These are phyloP conservation scores for Anagrus nilaparvatae DNA, from an alignment of 1,140 invertebrate genomes.

Conservation along the genomic window DNA sequence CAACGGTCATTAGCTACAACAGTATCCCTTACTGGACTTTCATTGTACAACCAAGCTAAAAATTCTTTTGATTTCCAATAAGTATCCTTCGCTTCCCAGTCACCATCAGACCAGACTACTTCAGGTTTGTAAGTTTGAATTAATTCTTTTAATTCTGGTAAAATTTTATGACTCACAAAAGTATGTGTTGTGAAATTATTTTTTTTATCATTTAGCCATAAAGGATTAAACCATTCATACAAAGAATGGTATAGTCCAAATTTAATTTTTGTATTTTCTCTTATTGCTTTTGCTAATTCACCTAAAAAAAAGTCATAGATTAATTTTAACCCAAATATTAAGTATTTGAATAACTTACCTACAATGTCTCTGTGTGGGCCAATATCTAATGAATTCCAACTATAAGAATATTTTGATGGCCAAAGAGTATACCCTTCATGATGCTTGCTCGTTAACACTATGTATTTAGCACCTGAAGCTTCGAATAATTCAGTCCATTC, in stretches of 20 bases:
- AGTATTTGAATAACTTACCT: constrained; percentile 35
- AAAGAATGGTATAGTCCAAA: constrained; percentile 84
- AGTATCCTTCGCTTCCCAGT: constrained; percentile 64
- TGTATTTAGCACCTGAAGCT: constrained; percentile 70
- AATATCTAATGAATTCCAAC: constrained; percentile 81
- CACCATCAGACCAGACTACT: constrained; percentile 87
- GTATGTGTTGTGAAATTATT: constrained; percentile 53
- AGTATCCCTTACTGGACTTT: constrained; percentile 80
- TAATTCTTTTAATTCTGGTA: constrained; percentile 65
- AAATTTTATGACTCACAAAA: constrained; percentile 57
- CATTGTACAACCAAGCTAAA: constrained; percentile 88
- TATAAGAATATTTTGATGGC: constrained; percentile 74
- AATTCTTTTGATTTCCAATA: constrained; percentile 74
- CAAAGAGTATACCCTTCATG: constrained; percentile 85
- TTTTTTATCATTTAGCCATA: constrained; percentile 64
- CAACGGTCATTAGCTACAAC: constrained; percentile 78
- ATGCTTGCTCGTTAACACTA: constrained; percentile 86
- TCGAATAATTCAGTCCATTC: constrained; percentile 64
- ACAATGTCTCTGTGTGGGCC: constrained; percentile 75
- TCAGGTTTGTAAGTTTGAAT: constrained; percentile 74
- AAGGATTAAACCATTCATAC: constrained; percentile 83
- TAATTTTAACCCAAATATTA: too few relatives aligned
- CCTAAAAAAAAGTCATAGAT: too few relatives aligned
- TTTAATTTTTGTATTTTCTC: constrained; percentile 48
- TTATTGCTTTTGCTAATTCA: constrained; percentile 59